Conservation (phyloP, 1,140 invertebrate genomes). For the Penaeus japonicus region DNA sequence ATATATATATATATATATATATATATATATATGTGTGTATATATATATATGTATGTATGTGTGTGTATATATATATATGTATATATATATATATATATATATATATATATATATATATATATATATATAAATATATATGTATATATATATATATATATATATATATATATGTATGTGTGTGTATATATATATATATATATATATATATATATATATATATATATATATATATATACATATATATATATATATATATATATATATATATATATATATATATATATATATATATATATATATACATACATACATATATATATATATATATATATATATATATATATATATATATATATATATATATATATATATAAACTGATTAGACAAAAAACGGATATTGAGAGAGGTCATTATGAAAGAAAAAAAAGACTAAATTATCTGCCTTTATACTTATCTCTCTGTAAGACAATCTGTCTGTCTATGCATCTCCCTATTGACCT, state of each 20-base stretch:
- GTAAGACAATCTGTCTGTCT: no score
- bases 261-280: constrained; percentile 7
- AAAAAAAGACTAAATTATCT: no score
- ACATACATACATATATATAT: constrained; percentile 14
- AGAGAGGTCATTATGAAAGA: no score
- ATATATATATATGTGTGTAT: not conserved
- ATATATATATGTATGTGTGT: constrained; percentile 15
- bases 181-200: constrained; percentile 19
- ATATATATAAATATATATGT: not conserved
- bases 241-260: not conserved
- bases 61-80: not conserved
- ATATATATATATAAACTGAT: not conserved
- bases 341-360: constrained; percentile 21
- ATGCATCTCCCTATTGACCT: no score
- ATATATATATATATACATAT: constrained; percentile 25
- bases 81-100: constrained; percentile 13
- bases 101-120: constrained; percentile 14
- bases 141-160: not conserved
- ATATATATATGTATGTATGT: constrained; percentile 1
- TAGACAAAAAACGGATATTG: no score
- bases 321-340: constrained; percentile 27
- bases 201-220: constrained; percentile 24
- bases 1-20: not conserved
- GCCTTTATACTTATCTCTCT: no score
- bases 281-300: constrained; percentile 20